Evolutionary conservation across 2,113 vertebrate genomes (phyloP).

Genomic region (Podarcis raffonei): DNA sequence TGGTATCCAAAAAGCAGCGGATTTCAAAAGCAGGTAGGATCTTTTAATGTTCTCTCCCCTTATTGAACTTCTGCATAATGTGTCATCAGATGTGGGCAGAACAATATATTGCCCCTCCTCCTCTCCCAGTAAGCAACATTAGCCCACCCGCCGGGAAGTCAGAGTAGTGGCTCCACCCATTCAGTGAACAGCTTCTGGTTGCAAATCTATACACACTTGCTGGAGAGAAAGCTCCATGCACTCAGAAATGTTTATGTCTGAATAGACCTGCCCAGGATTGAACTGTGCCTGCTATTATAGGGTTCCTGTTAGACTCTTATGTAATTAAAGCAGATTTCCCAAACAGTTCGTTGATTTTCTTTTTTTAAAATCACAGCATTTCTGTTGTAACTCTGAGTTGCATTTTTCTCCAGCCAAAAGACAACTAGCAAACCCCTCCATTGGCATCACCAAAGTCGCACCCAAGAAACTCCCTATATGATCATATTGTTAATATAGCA

Average conservation of each 20-base stretch:
- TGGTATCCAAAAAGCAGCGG: slow-evolving; percentile 69
- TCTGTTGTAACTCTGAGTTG: too few species aligned
- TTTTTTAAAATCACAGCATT: not conserved
- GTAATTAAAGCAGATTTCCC: not conserved
- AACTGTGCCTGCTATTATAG: not conserved
- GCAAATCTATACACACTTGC: too few species aligned
- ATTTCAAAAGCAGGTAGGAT: slow-evolving; percentile 71
- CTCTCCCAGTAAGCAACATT: too few species aligned
- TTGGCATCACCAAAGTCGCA: not conserved
- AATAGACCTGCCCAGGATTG: too few species aligned
- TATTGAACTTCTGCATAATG: not conserved
- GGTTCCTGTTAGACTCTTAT: not conserved
- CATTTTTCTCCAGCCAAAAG: not conserved
- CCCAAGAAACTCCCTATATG: not conserved
- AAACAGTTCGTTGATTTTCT: not conserved
- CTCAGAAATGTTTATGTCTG: too few species aligned
- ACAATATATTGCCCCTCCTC: not conserved
- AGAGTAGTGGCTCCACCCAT: too few species aligned
- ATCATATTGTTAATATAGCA: not conserved
- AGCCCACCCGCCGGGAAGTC: too few species aligned
- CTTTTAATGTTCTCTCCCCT: slow-evolving; percentile 35
- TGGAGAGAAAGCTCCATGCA: too few species aligned
- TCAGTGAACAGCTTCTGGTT: too few species aligned
- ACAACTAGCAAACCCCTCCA: not conserved
- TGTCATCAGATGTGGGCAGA: slow-evolving; percentile 12